Percentiles rank a stretch among this genome's conserved stretches.
Conservation (phyloP, 2,888 invertebrate genomes). For the Amphipoea lucens region DNA sequence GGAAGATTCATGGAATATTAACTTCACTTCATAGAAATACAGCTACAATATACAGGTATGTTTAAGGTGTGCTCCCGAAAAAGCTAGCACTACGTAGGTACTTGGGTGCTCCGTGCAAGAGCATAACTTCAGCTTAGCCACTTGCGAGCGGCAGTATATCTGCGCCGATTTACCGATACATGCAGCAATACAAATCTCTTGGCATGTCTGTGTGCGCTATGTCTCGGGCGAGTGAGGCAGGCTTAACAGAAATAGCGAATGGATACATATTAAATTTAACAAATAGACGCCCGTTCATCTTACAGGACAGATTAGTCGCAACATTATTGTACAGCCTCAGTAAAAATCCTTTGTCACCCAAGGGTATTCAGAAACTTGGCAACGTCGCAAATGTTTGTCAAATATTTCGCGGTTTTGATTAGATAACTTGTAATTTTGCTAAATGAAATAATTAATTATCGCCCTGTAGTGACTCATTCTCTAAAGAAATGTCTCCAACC, state of each 20-base stretch:
- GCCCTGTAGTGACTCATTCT: not conserved
- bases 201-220: constrained; percentile 14
- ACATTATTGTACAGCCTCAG: not conserved
- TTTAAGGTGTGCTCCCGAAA: not conserved
- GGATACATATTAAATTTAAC: constrained; percentile 15
- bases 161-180: constrained; percentile 19
- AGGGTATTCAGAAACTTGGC: not conserved
- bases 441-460: not conserved
- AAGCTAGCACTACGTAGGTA: not conserved
- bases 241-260: not conserved
- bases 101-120: not conserved
- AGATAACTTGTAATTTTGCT: not conserved
- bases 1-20: not conserved
- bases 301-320: constrained; percentile 2
- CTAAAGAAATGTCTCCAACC: not conserved
- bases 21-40: not conserved
- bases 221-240: constrained; percentile 15
- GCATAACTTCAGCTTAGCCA: constrained; percentile 22
- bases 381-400: not conserved
- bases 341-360: not conserved
- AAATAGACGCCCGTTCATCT: not conserved
- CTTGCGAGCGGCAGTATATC: constrained; percentile 16
- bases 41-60: not conserved
- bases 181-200: constrained; percentile 17
- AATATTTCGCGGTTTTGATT: not conserved